Evolutionary conservation across 2,113 vertebrate species (phyloP).

Genomic region (Camelus dromedarius): DNA sequence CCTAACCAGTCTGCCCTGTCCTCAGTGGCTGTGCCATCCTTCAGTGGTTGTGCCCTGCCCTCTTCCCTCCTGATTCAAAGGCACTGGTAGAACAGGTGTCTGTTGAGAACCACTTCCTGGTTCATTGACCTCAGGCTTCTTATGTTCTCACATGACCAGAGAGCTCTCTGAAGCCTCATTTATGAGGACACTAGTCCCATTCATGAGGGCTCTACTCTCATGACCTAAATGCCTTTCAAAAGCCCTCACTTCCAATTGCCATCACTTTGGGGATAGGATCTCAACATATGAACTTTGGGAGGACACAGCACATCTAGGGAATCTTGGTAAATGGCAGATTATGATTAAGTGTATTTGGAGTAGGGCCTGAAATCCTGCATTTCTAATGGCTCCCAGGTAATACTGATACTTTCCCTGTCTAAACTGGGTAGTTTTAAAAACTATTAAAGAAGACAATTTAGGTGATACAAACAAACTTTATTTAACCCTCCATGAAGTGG

Average conservation of each 20-base stretch:
- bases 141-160: neutral
- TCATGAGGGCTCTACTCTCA: neutral
- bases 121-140: neutral
- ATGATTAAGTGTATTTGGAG: neutral
- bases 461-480: neutral
- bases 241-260: neutral
- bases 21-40: no score
- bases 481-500: neutral
- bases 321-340: neutral
- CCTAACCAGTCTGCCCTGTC: no score
- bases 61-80: neutral
- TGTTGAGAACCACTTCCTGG: neutral
- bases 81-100: neutral
- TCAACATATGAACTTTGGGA: neutral
- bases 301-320: neutral
- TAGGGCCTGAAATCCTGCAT: neutral
- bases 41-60: no score
- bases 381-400: neutral
- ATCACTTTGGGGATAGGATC: neutral
- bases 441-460: neutral
- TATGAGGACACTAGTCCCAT: neutral
- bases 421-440: neutral
- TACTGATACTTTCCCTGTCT: neutral
- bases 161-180: neutral
- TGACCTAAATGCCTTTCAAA: neutral